These are phyloP conservation scores for Ganaspis sp. DNA, from an alignment of 1,140 invertebrate species.

Conservation along the genomic window DNA sequence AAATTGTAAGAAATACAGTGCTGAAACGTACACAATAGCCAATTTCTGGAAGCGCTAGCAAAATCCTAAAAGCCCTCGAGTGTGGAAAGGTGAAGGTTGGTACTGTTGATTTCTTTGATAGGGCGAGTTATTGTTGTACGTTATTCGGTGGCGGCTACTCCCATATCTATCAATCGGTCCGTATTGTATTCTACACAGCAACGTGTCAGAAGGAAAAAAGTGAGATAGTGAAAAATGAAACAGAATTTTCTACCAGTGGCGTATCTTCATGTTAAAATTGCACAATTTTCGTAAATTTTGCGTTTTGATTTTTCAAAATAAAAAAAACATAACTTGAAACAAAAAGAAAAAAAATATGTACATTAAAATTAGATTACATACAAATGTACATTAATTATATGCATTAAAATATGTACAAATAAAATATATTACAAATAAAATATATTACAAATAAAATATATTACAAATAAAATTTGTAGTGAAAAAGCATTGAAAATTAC, in stretches of 20 bases:
- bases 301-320: no score
- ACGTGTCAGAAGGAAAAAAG: not conserved
- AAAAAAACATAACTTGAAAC: no score
- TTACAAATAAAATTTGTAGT: no score
- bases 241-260: not conserved
- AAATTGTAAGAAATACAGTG: not conserved
- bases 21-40: conserved; percentile 24
- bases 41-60: conserved; percentile 5
- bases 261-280: conserved; percentile 10
- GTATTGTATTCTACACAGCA: conserved; percentile 18
- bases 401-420: no score
- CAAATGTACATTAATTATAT: no score
- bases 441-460: no score
- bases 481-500: no score
- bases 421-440: no score
- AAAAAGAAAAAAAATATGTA: no score
- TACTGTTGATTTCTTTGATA: conserved; percentile 28
- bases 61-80: not conserved
- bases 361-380: no score
- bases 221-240: conserved; percentile 17
- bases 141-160: conserved; percentile 11
- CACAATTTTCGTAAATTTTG: not conserved
- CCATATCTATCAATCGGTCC: conserved; percentile 11
- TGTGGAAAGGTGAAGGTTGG: not conserved
- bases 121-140: conserved; percentile 19